Evolutionary conservation across 1,140 invertebrate species (phyloP).

Genomic region (Notospermus geniculatus): DNA sequence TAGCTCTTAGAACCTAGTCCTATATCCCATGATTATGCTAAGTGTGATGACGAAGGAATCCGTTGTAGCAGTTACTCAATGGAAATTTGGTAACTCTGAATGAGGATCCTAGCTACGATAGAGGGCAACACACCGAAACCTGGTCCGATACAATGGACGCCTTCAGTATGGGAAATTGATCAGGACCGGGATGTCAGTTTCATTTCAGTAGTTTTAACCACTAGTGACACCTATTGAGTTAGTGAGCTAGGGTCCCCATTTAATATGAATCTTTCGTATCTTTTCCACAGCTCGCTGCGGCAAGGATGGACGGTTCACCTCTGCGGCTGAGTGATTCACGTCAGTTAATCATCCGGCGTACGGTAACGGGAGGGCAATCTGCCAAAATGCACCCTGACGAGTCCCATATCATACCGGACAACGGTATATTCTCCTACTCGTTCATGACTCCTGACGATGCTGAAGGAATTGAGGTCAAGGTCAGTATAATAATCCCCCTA

Average conservation of each 20-base stretch:
- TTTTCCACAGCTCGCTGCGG: constrained; percentile 15
- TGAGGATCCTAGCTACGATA: too few species aligned
- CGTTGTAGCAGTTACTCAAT: background rate
- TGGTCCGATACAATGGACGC: too few species aligned
- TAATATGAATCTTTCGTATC: too few species aligned
- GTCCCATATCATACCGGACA: constrained; percentile 21
- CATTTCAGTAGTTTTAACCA: too few species aligned
- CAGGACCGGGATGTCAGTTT: too few species aligned
- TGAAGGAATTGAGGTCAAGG: constrained; percentile 13
- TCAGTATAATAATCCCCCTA: too few species aligned
- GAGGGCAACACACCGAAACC: too few species aligned
- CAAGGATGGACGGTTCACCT: constrained; percentile 15
- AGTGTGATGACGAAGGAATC: too few species aligned
- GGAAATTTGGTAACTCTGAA: background rate
- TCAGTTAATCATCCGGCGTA: constrained; percentile 13
- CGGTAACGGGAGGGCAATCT: background rate
- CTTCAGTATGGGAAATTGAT: too few species aligned
- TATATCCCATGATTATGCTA: too few species aligned
- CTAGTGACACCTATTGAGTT: too few species aligned
- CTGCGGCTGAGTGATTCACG: constrained; percentile 4
- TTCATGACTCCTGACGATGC: constrained; percentile 30
- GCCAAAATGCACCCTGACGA: background rate
- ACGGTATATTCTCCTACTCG: constrained; percentile 36
- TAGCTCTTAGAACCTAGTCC: background rate
- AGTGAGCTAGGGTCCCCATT: too few species aligned